phyloP scores from a whole-genome alignment of 2,797 vertebrate species.

The Erethizon dorsatum region DNA sequence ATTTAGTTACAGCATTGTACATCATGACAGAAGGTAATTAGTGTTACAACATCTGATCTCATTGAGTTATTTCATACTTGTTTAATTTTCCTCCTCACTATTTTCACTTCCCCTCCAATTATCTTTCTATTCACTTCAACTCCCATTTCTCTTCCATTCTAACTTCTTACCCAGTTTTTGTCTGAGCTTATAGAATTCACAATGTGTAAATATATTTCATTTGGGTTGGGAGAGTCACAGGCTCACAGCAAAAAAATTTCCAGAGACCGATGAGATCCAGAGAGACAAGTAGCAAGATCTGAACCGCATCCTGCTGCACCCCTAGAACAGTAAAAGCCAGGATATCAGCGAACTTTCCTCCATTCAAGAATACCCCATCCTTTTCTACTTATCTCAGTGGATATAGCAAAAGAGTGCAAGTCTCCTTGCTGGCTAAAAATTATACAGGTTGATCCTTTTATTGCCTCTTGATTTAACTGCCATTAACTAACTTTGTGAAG shows the following conservation, averaged over 20 bases:
- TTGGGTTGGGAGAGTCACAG: neutral
- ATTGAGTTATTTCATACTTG: neutral
- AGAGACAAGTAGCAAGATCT: neutral
- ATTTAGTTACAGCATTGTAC: neutral
- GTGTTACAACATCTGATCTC: neutral
- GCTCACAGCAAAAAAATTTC: neutral
- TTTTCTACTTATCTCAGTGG: neutral
- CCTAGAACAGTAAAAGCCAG: neutral
- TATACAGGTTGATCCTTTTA: neutral
- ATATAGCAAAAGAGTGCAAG: neutral
- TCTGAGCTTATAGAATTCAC: neutral
- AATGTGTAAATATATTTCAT: neutral
- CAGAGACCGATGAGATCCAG: neutral
- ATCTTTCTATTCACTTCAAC: neutral
- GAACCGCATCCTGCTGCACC: rapidly evolving
- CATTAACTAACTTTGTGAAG: slow-evolving; percentile 16
- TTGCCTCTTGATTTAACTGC: neutral
- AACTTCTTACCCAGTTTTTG: neutral
- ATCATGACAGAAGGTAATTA: slow-evolving; percentile 15
- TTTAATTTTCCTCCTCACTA: neutral
- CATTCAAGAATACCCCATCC: neutral
- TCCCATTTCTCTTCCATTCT: neutral
- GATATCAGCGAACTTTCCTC: neutral
- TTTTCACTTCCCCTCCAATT: neutral
- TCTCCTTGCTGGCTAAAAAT: neutral